phyloP scores from a whole-genome alignment of 2,888 invertebrate species.

The Scrobipalpa costella region DNA sequence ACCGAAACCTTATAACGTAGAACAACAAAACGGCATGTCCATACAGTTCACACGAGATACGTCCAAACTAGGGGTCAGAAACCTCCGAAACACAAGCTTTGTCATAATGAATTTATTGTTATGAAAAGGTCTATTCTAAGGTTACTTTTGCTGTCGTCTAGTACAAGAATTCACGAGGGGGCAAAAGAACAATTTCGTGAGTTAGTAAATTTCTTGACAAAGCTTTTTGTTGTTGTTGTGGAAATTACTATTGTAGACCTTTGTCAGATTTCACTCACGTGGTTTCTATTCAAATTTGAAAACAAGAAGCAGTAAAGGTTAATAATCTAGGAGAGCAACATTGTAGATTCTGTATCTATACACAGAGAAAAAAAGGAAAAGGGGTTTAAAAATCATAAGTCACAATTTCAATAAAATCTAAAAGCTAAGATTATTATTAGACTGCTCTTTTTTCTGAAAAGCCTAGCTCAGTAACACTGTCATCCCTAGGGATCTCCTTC shows the following conservation, averaged over 20 bases:
- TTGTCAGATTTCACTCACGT: neutral
- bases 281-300: neutral
- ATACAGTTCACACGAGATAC: neutral
- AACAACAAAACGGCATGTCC: neutral
- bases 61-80: neutral
- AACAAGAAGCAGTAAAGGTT: neutral
- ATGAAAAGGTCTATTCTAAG: constrained; percentile 47
- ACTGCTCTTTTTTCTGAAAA: constrained; percentile 7
- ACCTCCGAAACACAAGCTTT: constrained; percentile 36
- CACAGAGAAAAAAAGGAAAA: neutral
- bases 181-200: constrained; percentile 25
- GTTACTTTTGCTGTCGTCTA: constrained; percentile 32
- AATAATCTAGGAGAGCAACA: neutral
- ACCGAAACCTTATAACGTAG: neutral
- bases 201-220: constrained; percentile 25
- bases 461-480: constrained; percentile 7
- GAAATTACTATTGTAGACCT: constrained; percentile 16
- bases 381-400: neutral
- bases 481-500: constrained; percentile 12
- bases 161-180: constrained; percentile 26
- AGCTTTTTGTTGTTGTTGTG: constrained; percentile 21
- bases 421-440: neutral
- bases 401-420: neutral
- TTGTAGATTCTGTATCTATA: neutral
- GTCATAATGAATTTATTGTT: constrained; percentile 64